Evolutionary conservation across 2,888 invertebrate species (phyloP), one percentile per base, ranked within the genome.

Genomic region (Apodemia mormo): DNA sequence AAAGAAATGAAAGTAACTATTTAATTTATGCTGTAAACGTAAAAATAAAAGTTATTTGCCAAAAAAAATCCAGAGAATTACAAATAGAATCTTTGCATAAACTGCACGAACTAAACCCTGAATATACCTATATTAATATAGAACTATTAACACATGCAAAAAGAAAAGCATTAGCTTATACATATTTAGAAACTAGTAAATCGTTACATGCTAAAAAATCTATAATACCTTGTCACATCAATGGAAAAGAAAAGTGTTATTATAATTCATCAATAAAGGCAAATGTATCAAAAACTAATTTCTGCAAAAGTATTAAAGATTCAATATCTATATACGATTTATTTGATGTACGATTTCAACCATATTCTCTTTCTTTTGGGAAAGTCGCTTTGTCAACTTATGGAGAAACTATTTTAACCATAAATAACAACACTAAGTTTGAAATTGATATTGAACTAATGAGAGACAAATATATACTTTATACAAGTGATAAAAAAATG

Each of bases 31-130:
- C 73, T 66, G 81, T 92, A 30, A 71, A 74, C 49, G 76, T 81
- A 73, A 82, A 85, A 74, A 72, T 84, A 67, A 87, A 82, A 68
- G 80, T 90, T 33, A 77, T 81, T 29, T 86, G 79, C 72, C 74
- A 78, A 71, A 85, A 80, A 73, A 77, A 69, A 61, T 70, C 75
- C 6, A 83, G 78, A 72, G 66, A 78, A 71, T 65, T 79, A 54
- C 64, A 75, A 8, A 74, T 86, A 49, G 84, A 89, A 78, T 92
- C 93, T 54, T 77, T 90, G 65, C 91, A 91, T 72, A 88, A 82
- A 77, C 75, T 93, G 66, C 75, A 78, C 56, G 89, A 91, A 65
- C 80, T 75, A 72, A 78, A 83, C 72, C 76, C 79, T 66, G 74
- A 73, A 9, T 90, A 88, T 74, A 88, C 92, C 7, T 90, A 84